Evolutionary conservation across 2,797 vertebrate species (phyloP).

Genomic region (Macropodus opercularis): DNA sequence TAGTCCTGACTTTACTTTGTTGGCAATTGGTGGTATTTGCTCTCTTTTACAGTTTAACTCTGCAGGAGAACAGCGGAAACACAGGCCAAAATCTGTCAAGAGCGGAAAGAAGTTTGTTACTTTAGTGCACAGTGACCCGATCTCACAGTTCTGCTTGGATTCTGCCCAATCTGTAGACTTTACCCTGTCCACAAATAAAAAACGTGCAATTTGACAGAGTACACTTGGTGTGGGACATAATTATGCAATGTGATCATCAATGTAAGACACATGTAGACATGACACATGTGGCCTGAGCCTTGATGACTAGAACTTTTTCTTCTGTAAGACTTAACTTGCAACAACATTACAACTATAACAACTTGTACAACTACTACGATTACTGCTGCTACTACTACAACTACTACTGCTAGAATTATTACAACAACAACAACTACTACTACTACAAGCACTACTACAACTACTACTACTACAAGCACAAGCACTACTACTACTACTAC

Average conservation of each 20-base stretch:
- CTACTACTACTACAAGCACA: neutral
- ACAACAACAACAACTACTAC: neutral
- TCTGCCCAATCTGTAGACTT: slow-evolving; percentile 65
- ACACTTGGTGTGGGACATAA: slow-evolving; percentile 48
- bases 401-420: neutral
- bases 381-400: neutral
- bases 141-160: slow-evolving; percentile 37
- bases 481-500: neutral
- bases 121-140: slow-evolving; percentile 61
- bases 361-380: neutral
- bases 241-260: slow-evolving; percentile 43
- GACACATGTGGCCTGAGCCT: neutral
- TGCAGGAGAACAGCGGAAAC: slow-evolving; percentile 54
- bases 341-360: neutral
- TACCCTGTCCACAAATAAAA: slow-evolving; percentile 72
- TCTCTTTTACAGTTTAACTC: slow-evolving; percentile 76
- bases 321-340: neutral
- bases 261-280: neutral
- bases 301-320: neutral
- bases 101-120: slow-evolving; percentile 70
- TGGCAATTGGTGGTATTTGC: slow-evolving; percentile 70
- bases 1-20: slow-evolving; percentile 17
- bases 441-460: too few relatives aligned
- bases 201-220: slow-evolving; percentile 40
- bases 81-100: slow-evolving; percentile 59